Base-by-base conservation (phyloP, 2,888 invertebrate genomes). In the Idaea dimidiata region DNA sequence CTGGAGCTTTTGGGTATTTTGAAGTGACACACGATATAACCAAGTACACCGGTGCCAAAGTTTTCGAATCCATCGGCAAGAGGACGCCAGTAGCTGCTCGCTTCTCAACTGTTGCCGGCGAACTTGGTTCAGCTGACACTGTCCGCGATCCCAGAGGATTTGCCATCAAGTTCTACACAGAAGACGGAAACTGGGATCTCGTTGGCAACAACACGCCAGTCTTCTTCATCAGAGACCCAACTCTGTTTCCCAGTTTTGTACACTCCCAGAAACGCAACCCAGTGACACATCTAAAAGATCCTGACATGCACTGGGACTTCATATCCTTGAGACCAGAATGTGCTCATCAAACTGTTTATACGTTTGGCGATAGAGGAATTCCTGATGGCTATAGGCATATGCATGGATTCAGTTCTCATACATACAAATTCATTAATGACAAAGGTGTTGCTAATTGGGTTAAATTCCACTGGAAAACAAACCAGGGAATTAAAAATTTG, bases 231-330 rank as follows among this genome's bases (percentile, higher is more conserved):
- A 94, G 98, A 61, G 99, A 99, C 84, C 97, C 98, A 0, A 93
- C 96, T 18, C 88, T 97, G 59, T 99, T 99, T 88, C 97, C 99
- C 8, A 97, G 97, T 79, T 98, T 99, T 80, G 97, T 99, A 75
- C 99, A 99, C 85, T 97, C 99, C 0, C 99, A 99, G 84, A 99
- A 99, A 86, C 94, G 99, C 70, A 99, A 99, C 84, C 99, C 99
- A 0, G 96, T 94, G 54, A 97, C 97, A 0, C 97, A 97, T 80
- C 91, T 98, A 32, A 98, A 97, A 90, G 98, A 99, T 89, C 91
- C 97, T 8, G 97, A 99, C 79, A 98, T 97, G 97, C 97, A 98
- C 83, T 99, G 99, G 99, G 99, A 99, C 86, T 99, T 99, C 81
- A 94, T 98, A 72, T 95, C 97, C 0, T 90, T 99, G 59, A 94